A percentile compares a stretch with the other conserved stretches of the same genome.
Evolutionary conservation across 2,888 invertebrate species (phyloP).

Genomic region (Stomorhina lunata): DNA sequence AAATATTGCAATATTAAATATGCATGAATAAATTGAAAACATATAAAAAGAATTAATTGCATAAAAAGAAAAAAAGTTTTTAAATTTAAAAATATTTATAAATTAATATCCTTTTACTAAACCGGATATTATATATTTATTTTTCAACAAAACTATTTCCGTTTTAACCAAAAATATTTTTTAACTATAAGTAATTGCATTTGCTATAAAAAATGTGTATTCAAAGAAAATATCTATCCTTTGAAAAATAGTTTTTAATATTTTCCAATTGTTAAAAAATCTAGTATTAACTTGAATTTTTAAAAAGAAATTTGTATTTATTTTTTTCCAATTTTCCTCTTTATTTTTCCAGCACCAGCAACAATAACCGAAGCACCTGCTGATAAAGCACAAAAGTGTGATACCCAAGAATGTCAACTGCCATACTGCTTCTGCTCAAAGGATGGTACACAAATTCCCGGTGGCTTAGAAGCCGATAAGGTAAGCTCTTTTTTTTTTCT

Average conservation of each 20-base stretch:
- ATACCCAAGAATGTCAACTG: constrained; percentile 86
- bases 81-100: too few relatives aligned
- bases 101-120: too few relatives aligned
- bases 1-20: too few relatives aligned
- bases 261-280: background rate
- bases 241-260: background rate
- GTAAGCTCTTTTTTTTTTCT: constrained; percentile 81
- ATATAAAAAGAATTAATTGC: too few relatives aligned
- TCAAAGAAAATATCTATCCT: too few relatives aligned
- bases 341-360: constrained; percentile 84
- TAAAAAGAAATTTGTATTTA: background rate
- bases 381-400: constrained; percentile 90
- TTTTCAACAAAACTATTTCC: background rate
- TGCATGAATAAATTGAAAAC: too few relatives aligned
- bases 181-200: background rate
- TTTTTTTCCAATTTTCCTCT: constrained; percentile 15
- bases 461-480: constrained; percentile 89
- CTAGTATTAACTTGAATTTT: background rate
- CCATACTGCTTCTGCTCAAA: constrained; percentile 96
- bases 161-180: background rate
- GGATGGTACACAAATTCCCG: constrained; percentile 93
- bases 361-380: constrained; percentile 90
- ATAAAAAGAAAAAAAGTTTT: too few relatives aligned
- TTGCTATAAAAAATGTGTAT: too few relatives aligned
- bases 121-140: too few relatives aligned